Evolutionary conservation across 2,888 invertebrate species (phyloP), one percentile per base, ranked within the genome.

Genomic region (Synergus gifuensis): DNA sequence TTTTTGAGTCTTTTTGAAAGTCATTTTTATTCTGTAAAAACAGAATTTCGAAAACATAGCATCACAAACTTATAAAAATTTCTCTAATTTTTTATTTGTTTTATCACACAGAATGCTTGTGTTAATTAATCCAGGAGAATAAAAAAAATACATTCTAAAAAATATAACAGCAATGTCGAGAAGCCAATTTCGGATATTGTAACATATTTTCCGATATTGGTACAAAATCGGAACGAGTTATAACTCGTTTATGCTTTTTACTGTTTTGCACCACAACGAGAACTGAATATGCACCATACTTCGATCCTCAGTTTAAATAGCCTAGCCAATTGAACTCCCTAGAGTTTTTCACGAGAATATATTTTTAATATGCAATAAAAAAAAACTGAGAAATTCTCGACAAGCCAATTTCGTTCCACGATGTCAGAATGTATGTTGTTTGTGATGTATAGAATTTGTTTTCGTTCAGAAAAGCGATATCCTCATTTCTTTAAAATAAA

Each of bases 281-380:
- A 49, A 73, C 49, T 28, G 49, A 42, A 67, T 44, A 73, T 60
- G 22, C 12, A 22, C 22, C 4, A 12, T 22, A 12, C 18, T 12
- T 60, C 60, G 12, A 22, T 60, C 22, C 60, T 22, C 22, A 60
- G 11, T 60, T 22, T 60, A 60, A 9, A n/a, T 16, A 16, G 36
- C 49, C 22, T 54, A 36, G 36, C n/a, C 22, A n/a, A 28, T 36
- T 36, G 22, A 36, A 36, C n/a, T 54, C 54, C 36, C 54, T 54
- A 4, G 36, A 54, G 73, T 54, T 54, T 54, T 16, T 36, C 18
- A 28, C 28, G 28, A 28, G 28, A n/a, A 73, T 73, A 73, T 73
- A 36, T 40, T 73, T 69, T 54, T 54, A 54, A 54, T 73, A 54
- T 73, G 16, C 49, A 73, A 54, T 36, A n/a, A 40, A 40, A 40